Base-by-base conservation (phyloP, 2,888 invertebrate genomes). In the Brachypterus glaber region DNA sequence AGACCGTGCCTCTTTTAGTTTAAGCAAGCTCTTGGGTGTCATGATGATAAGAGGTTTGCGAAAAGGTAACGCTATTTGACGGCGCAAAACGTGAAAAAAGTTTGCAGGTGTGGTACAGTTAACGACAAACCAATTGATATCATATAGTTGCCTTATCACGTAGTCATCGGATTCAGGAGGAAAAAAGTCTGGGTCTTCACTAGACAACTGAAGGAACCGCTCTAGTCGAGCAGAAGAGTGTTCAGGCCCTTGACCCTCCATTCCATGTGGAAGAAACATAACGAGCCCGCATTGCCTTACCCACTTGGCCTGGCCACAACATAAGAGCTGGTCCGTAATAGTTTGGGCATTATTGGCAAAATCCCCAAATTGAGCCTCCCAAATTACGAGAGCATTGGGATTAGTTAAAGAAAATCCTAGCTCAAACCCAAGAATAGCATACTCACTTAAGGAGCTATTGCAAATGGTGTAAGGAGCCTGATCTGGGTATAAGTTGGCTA, bases 101-200 rank as follows among this genome's bases (percentile, higher is more conserved):
- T 95, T 97, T 21, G 92, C 96, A 3, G 97, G 97, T 3, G 89
- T 86, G 39, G 93, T 88, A 66, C 89, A 87, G 69, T 97, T 96
- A 33, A 91, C 91, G 41, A 89, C 87, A 57, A 91, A 87, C 90
- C 89, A 90, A 69, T 98, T 98, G 66, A 83, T 89, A 63, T 96
- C 95, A 64, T 95, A 89, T 47, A 97, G 73, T 66, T 98, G 97
- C 33, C 92, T 81, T 32, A 93, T 86, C 32, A 80, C 79, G 55
- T 89, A 91, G 17, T 52, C 47, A 51, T 83, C 83, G 58, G 83
- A 83, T 60, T 85, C 84, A 0, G 85, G 83, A 35, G 92, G 92
- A 74, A 91, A 86, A 62, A 88, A 83, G 63, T 93, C 93, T 37
- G 91, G 88, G 62, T 98, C 96, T 60, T 97, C 96, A 41, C 89